These are phyloP conservation scores for Pachyramphus minor DNA, from an alignment of 2,113 vertebrate genomes.

Conservation along the genomic window DNA sequence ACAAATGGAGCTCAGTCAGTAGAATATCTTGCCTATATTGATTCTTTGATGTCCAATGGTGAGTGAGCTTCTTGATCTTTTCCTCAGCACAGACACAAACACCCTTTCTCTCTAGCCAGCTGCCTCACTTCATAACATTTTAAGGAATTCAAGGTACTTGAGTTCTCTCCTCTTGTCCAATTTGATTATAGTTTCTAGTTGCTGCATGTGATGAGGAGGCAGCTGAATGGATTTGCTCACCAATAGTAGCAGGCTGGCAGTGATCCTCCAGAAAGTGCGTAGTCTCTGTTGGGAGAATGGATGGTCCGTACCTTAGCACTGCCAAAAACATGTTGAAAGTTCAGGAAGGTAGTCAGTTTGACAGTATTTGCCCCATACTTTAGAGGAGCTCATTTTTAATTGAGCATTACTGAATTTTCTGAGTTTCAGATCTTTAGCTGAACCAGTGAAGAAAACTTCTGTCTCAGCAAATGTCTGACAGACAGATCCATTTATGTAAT, in stretches of 20 bases:
- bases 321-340: not conserved
- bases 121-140: not conserved
- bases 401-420: not conserved
- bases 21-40: not conserved
- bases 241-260: not conserved
- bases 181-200: not conserved
- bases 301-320: not conserved
- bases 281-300: not conserved
- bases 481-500: not conserved
- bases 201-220: not conserved
- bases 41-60: not conserved
- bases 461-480: not conserved
- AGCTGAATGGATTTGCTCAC: not conserved
- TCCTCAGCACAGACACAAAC: not conserved
- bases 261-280: not conserved
- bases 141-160: not conserved
- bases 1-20: not conserved
- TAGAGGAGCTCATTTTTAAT: not conserved
- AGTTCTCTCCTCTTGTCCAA: not conserved
- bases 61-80: not conserved
- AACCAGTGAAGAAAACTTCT: not conserved
- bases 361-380: not conserved
- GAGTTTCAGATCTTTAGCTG: not conserved
- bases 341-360: not conserved
- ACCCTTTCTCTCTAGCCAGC: not conserved